These are phyloP conservation scores for Bombus confusus DNA, from an alignment of 1,140 invertebrate species.

Conservation along the genomic window DNA sequence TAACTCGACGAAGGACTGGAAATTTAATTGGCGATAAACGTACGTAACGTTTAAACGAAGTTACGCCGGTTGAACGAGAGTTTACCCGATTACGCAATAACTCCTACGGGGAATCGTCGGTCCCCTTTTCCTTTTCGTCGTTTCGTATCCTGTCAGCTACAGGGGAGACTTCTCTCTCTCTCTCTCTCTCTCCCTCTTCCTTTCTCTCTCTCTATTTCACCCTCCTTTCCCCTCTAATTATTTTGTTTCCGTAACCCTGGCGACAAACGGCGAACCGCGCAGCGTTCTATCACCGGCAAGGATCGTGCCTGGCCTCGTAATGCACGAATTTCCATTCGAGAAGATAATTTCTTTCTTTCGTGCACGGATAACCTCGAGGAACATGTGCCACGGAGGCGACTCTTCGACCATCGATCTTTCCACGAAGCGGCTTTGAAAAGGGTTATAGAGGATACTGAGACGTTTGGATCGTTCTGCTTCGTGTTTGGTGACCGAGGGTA, in stretches of 20 bases:
- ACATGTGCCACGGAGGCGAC: background rate
- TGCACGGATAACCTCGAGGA: background rate
- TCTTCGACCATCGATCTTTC: background rate
- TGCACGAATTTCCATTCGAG: slow-evolving; percentile 18
- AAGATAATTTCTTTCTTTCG: slow-evolving; percentile 12
- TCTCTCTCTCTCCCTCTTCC: too few relatives aligned
- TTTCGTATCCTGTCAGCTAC: slow-evolving; percentile 52
- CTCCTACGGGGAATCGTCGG: slow-evolving; percentile 12
- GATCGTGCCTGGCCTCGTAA: slow-evolving; percentile 34
- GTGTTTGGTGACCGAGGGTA: background rate
- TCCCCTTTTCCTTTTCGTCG: slow-evolving; percentile 45
- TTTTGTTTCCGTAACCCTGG: slow-evolving; percentile 60
- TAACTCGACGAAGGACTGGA: background rate
- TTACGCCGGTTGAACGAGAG: slow-evolving; percentile 45
- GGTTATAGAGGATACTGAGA: background rate
- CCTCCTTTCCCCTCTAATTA: slow-evolving; percentile 42
- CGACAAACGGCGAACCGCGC: slow-evolving; percentile 41
- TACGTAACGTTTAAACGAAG: slow-evolving; percentile 56
- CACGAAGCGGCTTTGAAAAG: background rate
- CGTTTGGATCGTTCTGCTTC: background rate
- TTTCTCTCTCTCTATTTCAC: background rate
- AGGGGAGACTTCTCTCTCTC: background rate
- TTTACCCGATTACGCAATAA: slow-evolving; percentile 55
- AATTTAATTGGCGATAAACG: slow-evolving; percentile 50
- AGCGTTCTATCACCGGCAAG: background rate